Evolutionary conservation across 2,888 invertebrate genomes (phyloP), one percentile per base, ranked within the genome.

Genomic region (Syrista parreyssii): DNA sequence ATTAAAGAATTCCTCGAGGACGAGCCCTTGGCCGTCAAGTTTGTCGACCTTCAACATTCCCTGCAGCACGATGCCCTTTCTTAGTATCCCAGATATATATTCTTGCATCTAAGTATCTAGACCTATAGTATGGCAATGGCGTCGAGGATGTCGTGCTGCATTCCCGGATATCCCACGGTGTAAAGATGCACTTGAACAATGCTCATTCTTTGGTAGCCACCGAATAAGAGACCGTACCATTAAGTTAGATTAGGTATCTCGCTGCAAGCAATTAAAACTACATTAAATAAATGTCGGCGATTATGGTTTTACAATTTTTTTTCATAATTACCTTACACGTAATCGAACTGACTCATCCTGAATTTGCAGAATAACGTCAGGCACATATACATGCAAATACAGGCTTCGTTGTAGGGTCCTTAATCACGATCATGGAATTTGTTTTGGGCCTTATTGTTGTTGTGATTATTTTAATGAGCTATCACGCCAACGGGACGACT

Each of bases 41-140:
- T 78, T 78, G 75, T 32, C 55, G 73, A 76, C 79, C 80, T 79
- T 75, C 73, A 68, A 71, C 79, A 80, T 79, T 79, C 77, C 71
- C 34, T 73, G 68, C 33, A 36, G 79, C 75, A 35, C 78, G 75
- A 76, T 79, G 77, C 79, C 69, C 78, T 81, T 78, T 33, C 73
- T 75, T 69, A 68, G 32, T 55, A 6, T 68, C 23, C 40, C 2
- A 55, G 40, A 55, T 23, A 55, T 23, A 55, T 55, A 55, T 55
- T 23, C 40, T 2, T 23, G 40, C 23, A 55, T 23, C 6, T 6
- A 40, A 6, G 0, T 23, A 23, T 55, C 40, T 6, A 15, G 15
- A 40, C 1, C 40, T 23, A 23, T 23, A 55, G 40, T 55, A n/a
- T 2, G 0, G 23, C 23, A 55, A 55, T 55, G 40, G 40, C 40